Evolutionary conservation across 2,797 vertebrate species (phyloP).

Genomic region (Pseudochaenichthys georgianus): DNA sequence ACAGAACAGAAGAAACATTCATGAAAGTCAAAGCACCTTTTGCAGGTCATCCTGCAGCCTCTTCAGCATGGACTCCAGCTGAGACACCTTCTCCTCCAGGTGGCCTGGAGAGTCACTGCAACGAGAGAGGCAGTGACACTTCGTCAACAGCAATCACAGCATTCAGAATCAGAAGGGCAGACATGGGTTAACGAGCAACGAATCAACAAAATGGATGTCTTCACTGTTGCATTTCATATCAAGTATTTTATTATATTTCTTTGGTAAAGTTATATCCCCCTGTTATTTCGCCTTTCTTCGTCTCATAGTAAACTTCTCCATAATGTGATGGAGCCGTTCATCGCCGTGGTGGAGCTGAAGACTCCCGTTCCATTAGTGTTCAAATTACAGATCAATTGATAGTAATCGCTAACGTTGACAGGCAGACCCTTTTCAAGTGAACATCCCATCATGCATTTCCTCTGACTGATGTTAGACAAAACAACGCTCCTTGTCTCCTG

Average conservation of each 20-base stretch:
- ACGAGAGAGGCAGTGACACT: constrained; percentile 48
- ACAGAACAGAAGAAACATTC: constrained; percentile 60
- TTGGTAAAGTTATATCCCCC: not conserved
- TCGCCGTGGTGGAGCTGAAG: constrained; percentile 16
- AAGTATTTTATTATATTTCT: not conserved
- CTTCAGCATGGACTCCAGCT: constrained; percentile 91
- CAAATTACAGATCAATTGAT: constrained; percentile 45
- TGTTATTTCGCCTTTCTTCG: not conserved
- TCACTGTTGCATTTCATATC: not conserved
- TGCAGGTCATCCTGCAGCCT: constrained; percentile 92
- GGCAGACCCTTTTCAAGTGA: constrained; percentile 34
- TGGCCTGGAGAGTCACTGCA: constrained; percentile 86
- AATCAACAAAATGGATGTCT: constrained; percentile 8
- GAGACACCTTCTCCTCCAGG: constrained; percentile 92
- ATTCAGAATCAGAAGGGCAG: not conserved
- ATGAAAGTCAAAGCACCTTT: constrained; percentile 88
- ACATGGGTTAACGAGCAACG: not conserved
- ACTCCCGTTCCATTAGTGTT: constrained; percentile 30
- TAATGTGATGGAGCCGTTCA: constrained; percentile 29
- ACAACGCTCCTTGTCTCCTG: constrained; percentile 7
- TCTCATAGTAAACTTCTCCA: constrained; percentile 32
- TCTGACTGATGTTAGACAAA: constrained; percentile 40
- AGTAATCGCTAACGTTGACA: constrained; percentile 35
- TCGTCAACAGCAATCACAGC: constrained; percentile 21
- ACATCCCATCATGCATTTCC: constrained; percentile 46